Evolutionary conservation across 2,888 invertebrate genomes (phyloP).

Genomic region (Drosophila ustulata): DNA sequence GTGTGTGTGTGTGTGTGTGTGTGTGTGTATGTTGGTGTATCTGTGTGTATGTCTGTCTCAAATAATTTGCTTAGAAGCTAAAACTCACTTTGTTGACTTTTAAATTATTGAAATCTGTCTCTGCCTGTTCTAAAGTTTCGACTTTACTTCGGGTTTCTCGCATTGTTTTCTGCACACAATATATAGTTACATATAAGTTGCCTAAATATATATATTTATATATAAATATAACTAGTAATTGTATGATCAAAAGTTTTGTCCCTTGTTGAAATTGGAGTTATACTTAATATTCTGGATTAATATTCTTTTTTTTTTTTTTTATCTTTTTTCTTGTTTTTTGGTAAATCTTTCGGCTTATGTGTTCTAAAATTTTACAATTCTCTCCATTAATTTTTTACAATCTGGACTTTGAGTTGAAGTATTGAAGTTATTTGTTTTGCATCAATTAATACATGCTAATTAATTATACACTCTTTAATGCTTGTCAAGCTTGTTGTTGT

Average conservation of each 20-base stretch:
- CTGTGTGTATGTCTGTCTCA: constrained; percentile 34
- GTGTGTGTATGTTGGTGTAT: constrained; percentile 27
- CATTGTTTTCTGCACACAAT: constrained; percentile 21
- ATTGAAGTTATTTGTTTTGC: constrained; percentile 55
- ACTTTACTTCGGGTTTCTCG: background rate
- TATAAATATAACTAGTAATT: constrained; percentile 58
- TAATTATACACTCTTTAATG: constrained; percentile 58
- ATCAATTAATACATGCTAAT: constrained; percentile 47
- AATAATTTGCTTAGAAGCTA: constrained; percentile 39
- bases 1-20: constrained; percentile 51
- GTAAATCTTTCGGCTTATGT: constrained; percentile 59
- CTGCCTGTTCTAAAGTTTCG: constrained; percentile 5
- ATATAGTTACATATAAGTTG: constrained; percentile 28
- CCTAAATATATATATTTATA: constrained; percentile 44
- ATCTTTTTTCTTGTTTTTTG: constrained; percentile 21
- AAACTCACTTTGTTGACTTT: constrained; percentile 37
- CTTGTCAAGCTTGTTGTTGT: constrained; percentile 44
- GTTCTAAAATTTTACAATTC: constrained; percentile 51
- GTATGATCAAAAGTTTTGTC: constrained; percentile 65
- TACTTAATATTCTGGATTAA: constrained; percentile 25
- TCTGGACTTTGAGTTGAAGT: constrained; percentile 60
- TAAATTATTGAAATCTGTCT: constrained; percentile 6
- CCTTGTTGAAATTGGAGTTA: constrained; percentile 77
- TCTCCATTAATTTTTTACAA: constrained; percentile 29
- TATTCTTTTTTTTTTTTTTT: constrained; percentile 6